These are phyloP conservation scores for Danio albolineatus DNA, from an alignment of 2,797 vertebrate genomes.

Conservation along the genomic window DNA sequence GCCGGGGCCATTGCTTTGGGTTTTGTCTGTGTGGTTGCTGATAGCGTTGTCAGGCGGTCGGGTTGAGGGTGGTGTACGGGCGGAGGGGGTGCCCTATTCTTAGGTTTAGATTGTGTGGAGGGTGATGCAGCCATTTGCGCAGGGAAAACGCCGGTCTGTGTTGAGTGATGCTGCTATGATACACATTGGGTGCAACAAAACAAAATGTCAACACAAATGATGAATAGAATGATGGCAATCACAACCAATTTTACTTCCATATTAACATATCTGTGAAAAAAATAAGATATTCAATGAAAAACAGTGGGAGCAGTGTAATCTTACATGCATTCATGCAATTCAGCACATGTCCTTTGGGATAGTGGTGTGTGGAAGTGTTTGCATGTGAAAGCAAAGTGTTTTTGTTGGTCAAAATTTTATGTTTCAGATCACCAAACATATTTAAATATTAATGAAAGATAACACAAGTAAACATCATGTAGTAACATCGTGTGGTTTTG, in stretches of 20 bases:
- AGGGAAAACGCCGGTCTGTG: slow-evolving; percentile 67
- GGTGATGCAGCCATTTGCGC: slow-evolving; percentile 73
- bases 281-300: background rate
- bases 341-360: no score
- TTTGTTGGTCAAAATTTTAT: no score
- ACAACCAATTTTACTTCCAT: slow-evolving; percentile 1
- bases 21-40: slow-evolving; percentile 63
- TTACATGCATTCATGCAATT: no score
- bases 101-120: slow-evolving; percentile 34
- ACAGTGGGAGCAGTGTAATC: no score
- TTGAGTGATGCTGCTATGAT: slow-evolving; percentile 61
- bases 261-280: background rate
- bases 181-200: background rate
- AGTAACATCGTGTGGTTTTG: no score
- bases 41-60: slow-evolving; percentile 68
- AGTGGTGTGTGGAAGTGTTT: no score
- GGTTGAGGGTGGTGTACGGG: slow-evolving; percentile 58
- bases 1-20: slow-evolving; percentile 52
- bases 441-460: no score
- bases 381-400: no score
- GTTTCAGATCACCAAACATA: no score
- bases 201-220: background rate
- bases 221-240: background rate
- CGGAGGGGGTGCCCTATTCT: slow-evolving; percentile 73
- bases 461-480: no score